Evolutionary conservation across 1,140 invertebrate genomes (phyloP).

Genomic region (Grapholita molesta): DNA sequence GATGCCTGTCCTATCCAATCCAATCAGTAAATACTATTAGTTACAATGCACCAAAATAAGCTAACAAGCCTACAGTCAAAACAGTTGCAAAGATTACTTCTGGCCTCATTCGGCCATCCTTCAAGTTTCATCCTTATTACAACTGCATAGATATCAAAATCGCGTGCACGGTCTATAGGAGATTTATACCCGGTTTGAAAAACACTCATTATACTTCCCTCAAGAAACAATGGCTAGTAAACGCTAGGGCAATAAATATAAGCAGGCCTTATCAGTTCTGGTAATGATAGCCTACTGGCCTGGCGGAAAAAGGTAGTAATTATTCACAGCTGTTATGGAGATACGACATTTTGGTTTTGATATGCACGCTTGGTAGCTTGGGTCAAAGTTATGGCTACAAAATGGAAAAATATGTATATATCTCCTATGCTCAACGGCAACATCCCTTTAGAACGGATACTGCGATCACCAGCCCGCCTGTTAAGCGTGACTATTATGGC

Average conservation of each 20-base stretch:
- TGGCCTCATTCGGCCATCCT: not conserved
- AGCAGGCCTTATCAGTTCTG: constrained; percentile 3
- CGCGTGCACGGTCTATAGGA: not conserved
- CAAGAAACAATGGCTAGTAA: constrained; percentile 2
- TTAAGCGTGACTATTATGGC: too few relatives aligned
- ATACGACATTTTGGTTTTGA: not conserved
- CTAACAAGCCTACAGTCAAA: not conserved
- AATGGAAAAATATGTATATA: too few relatives aligned
- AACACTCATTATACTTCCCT: constrained; percentile 9
- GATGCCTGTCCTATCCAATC: too few relatives aligned
- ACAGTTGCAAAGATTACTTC: not conserved
- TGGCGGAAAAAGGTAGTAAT: not conserved
- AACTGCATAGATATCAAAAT: not conserved
- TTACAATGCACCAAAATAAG: not conserved
- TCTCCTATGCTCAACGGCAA: too few relatives aligned
- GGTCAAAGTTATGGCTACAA: not conserved
- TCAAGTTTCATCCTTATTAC: not conserved
- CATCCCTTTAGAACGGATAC: too few relatives aligned
- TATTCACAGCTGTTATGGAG: not conserved
- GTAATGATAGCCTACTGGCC: not conserved
- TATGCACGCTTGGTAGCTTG: not conserved
- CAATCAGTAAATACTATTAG: too few relatives aligned
- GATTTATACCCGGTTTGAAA: not conserved
- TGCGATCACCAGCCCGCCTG: too few relatives aligned
- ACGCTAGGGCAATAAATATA: not conserved